Percentiles rank a stretch among this genome's conserved stretches.
Evolutionary conservation across 2,888 invertebrate genomes (phyloP).

Genomic region (Volucella inanis): DNA sequence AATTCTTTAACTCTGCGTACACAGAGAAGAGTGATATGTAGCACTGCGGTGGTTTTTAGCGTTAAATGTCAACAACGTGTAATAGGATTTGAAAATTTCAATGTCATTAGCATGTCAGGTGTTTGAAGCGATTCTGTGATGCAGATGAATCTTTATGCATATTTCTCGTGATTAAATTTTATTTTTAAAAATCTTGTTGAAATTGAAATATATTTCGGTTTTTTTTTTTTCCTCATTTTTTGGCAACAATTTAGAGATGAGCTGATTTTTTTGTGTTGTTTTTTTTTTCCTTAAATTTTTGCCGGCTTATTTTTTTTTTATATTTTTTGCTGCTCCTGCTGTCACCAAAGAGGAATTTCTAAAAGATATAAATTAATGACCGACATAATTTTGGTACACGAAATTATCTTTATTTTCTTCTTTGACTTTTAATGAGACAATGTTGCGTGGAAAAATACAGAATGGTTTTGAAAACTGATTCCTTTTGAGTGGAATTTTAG

Average conservation of each 20-base stretch:
- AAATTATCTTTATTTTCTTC: not conserved
- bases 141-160: conserved; percentile 29
- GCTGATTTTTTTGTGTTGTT: conserved; percentile 3
- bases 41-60: not conserved
- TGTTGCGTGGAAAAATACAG: not conserved
- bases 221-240: not conserved
- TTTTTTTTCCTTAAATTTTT: not conserved
- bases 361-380: conserved; percentile 16
- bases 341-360: not conserved
- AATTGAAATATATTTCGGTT: conserved; percentile 1
- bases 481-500: not conserved
- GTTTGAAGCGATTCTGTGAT: not conserved
- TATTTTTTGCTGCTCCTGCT: not conserved
- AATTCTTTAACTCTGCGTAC: too few species aligned
- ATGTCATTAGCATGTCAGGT: conserved; percentile 43
- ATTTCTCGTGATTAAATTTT: conserved; percentile 20
- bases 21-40: too few species aligned
- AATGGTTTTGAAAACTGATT: not conserved
- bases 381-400: conserved; percentile 4
- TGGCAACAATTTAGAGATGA: conserved; percentile 42
- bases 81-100: conserved; percentile 20
- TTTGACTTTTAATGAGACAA: conserved; percentile 5
- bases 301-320: too few species aligned
- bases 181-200: conserved; percentile 36
- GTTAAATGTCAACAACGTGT: conserved; percentile 8